Base-by-base conservation (phyloP, 2,113 vertebrate species). In the Psilopogon haemacephalus region DNA sequence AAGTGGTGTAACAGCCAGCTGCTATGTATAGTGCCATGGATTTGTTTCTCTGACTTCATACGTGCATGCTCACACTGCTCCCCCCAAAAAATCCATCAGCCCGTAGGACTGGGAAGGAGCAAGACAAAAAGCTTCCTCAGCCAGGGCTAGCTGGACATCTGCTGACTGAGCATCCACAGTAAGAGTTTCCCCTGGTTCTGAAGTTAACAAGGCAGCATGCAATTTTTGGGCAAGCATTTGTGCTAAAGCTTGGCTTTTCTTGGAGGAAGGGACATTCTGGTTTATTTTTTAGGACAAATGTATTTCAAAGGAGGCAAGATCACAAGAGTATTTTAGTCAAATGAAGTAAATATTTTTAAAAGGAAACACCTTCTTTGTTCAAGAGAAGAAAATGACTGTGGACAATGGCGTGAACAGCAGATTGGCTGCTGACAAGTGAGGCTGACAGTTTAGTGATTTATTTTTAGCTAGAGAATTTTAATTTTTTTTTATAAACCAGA, bases 381-480 rank as follows among this genome's bases (percentile, higher is more conserved):
- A 60, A 79, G 63, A 90, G 86, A 93, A 93, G 95, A 91, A 94
- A 89, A 59, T 59, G 56, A n/a, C 88, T 82, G 32, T 75, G 60
- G 91, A 67, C 48, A 15, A 79, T 77, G 76, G 69, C 63, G 95
- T 73, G 27, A 78, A 30, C 93, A 86, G 75, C 40, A 28, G 78
- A 35, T 64, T 77, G 48, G 42, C 32, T 93, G 80, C 92, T 94
- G 90, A 72, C 79, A 91, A 58, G 55, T 68, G 83, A 91, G 83
- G 54, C 27, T 91, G 85, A 58, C 40, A 46, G 74, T 65, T 91
- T 67, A 13, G 33, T 21, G 32, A 80, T 93, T 80, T 95, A 95
- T 95, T 96, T 95, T 95, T 95, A 95, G 93, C 88, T 91, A 67
- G 88, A 88, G 63, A 24, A 9, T 56, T 30, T 26, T 27, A 18